Evolutionary conservation across 2,888 invertebrate species (phyloP), one percentile per base, ranked within the genome.

Genomic region (Dorcus parallelipipedus): DNA sequence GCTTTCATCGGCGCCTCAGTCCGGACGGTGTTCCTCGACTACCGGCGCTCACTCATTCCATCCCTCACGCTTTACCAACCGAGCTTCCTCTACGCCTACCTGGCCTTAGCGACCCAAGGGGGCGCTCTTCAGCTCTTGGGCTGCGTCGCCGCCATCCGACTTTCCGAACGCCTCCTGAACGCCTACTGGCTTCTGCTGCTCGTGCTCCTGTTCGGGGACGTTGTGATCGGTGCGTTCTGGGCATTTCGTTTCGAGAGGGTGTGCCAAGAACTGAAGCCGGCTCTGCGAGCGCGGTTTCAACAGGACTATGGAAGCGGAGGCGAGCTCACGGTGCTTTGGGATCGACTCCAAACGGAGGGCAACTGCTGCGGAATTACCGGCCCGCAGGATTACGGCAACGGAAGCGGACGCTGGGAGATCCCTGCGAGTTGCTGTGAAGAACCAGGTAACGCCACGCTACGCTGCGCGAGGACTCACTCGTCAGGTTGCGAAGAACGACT

Each of bases 221-320:
- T 89, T 10, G 85, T 92, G 52, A 86, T 93, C 64, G 93, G 93
- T 49, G 86, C 92, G 57, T 90, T 90, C 71, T 93, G 93, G 93
- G 87, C 92, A 63, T 90, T 91, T 77, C 83, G 89, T 41, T 89
- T 89, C 75, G 89, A 90, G 72, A 83, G 84, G 50, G 67, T 93
- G 69, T 87, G 89, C 71, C 84, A 88, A 65, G 90, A 90, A 68
- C 80, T 93, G 53, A 83, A 86, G 67, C 90, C 90, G 47, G 81
- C 84, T 38, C 75, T 88, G 48, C 76, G 79, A 62, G 74, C 79
- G 33, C 80, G 84, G 43, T 79, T 84, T 56, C 80, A 85, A 66
- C 83, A 84, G 65, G 89, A 91, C 67, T 93, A 93, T 81, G 88
- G 87, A 56, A 82, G 83, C 48, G 88, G 89, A 71, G 77, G 83